Conservation (phyloP, 2,113 vertebrate genomes). For the Cynopterus brachyotis region DNA sequence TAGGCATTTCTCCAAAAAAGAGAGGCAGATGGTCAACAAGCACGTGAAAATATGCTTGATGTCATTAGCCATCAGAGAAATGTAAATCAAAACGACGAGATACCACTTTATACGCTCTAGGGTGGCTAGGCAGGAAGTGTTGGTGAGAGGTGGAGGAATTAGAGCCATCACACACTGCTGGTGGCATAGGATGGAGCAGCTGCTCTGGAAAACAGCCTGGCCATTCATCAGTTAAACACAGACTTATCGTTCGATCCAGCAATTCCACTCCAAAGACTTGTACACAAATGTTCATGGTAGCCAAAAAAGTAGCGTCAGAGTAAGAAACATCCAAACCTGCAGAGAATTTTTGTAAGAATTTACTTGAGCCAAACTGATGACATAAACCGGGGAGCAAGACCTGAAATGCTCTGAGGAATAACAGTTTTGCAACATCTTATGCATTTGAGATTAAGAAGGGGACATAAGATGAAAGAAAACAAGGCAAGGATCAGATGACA, state of each 20-base stretch:
- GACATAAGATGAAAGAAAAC: no score
- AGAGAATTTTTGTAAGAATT: background rate
- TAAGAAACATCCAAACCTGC: background rate
- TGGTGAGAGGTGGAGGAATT: background rate
- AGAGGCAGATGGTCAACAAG: background rate
- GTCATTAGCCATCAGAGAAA: background rate
- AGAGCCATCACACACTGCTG: background rate
- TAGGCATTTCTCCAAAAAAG: background rate
- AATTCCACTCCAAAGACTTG: background rate
- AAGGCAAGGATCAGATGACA: no score
- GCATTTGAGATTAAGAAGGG: background rate
- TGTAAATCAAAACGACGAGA: background rate
- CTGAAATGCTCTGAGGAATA: background rate
- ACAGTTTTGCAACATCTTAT: background rate
- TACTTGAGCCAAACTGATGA: background rate
- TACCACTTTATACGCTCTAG: background rate
- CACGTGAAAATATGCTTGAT: background rate
- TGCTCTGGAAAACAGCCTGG: background rate
- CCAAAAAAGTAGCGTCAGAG: background rate
- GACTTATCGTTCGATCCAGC: background rate
- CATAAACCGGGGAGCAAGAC: background rate
- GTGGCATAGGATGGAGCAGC: background rate
- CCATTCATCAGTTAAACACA: background rate
- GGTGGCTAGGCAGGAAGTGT: background rate
- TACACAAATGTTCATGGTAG: background rate